Evolutionary conservation across 2,888 invertebrate species (phyloP), one percentile per base, ranked within the genome.

Genomic region (Ophioninae sp.): DNA sequence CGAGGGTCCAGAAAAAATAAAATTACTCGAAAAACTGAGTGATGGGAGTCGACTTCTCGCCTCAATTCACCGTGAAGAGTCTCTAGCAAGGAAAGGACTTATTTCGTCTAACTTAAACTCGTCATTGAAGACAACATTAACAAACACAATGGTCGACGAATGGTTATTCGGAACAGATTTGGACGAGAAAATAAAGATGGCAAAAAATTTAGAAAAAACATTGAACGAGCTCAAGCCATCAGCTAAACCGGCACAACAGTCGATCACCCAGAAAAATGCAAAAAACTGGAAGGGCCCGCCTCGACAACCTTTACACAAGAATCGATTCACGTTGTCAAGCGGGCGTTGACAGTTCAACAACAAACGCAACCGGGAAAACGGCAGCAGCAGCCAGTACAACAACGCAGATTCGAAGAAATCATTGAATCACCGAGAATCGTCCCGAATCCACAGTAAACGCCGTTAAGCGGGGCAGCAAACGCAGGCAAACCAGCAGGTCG

Each of bases 401-500:
- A 76, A 41, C 58, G 23, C 75, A 39, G 41, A 72, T 22, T 2
- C 58, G 78, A 73, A 80, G 39, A 73, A 74, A 30, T 30, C 77
- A 68, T 51, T 5, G 10, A 37, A 59, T 39, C n/a, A n/a, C n/a
- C n/a, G n/a, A n/a, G n/a, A n/a, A n/a, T n/a, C n/a, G n/a, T n/a
- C n/a, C n/a, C n/a, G n/a, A 67, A 17, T 22, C 13, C 61, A 76
- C 67, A 22, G 59, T 65, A 76, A 59, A 64, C 75, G 59, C 10
- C 75, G 75, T 7, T 76, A 67, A 23, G 56, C 10, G 59, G 51
- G 51, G 17, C 81, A 72, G 41, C 13, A 20, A n/a, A 37, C 63
- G 75, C 79, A 63, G 77, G 82, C 81, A 61, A 8, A 71, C 73
- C 85, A 87, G 76, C 85, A 10, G 84, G 85, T 20, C 41, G 86